These are phyloP conservation scores for Sinocyclocheilus anophthalmus DNA, from an alignment of 2,113 vertebrate species.

Conservation along the genomic window DNA sequence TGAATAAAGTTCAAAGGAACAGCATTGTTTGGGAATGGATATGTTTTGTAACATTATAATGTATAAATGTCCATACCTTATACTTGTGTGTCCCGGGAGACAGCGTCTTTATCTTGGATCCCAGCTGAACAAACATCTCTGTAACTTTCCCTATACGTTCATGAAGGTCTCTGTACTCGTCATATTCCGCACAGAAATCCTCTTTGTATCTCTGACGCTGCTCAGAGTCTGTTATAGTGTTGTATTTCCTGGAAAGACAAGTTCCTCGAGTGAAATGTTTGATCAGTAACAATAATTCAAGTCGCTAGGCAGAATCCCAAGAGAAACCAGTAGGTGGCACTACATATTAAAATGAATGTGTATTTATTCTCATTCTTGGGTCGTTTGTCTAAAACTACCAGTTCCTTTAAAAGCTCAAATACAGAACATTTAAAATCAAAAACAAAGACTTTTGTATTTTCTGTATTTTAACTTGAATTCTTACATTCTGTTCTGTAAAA, in stretches of 20 bases:
- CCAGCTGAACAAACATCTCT: conserved; percentile 80
- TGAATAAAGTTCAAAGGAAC: background rate
- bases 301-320: conserved; percentile 12
- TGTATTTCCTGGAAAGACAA: conserved; percentile 74
- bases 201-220: conserved; percentile 80
- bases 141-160: conserved; percentile 77
- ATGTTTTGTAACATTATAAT: too few species aligned
- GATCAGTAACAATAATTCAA: background rate
- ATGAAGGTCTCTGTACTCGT: conserved; percentile 78
- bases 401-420: background rate
- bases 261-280: background rate
- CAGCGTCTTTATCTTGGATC: conserved; percentile 81
- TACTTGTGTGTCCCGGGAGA: conserved; percentile 79
- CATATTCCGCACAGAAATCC: conserved; percentile 82
- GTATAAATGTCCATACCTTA: conserved; percentile 70
- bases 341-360: conserved; percentile 36
- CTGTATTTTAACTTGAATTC: background rate
- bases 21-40: too few species aligned
- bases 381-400: background rate
- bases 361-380: background rate
- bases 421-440: background rate
- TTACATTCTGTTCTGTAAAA: background rate
- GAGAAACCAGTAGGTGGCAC: conserved; percentile 66
- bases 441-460: background rate
- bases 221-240: conserved; percentile 69